A percentile compares a stretch with the other conserved stretches of the same genome.
These are phyloP conservation scores for Ophiodon elongatus DNA, from an alignment of 2,113 vertebrate species.

Conservation along the genomic window DNA sequence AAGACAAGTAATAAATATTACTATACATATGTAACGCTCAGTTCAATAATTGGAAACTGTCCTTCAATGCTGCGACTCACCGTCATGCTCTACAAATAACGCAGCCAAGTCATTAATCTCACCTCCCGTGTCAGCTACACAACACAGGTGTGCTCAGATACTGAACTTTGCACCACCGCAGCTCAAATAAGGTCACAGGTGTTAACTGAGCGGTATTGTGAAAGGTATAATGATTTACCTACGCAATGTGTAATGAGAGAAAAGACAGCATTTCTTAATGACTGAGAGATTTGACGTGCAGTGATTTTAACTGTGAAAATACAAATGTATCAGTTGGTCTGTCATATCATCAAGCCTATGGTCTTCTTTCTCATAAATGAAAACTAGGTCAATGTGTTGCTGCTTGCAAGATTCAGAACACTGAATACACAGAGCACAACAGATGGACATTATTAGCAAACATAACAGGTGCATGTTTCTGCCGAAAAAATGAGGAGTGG, in stretches of 20 bases:
- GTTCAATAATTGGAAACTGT: background rate
- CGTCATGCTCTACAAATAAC: slow-evolving; percentile 28
- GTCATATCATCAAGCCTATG: background rate
- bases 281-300: background rate
- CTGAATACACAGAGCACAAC: background rate
- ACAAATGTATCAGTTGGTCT: background rate
- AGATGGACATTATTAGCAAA: background rate
- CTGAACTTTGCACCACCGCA: slow-evolving; percentile 19
- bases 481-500: background rate
- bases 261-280: slow-evolving; percentile 4
- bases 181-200: slow-evolving; percentile 22
- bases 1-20: background rate
- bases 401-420: background rate
- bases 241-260: background rate
- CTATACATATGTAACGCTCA: background rate
- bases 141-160: slow-evolving; percentile 32
- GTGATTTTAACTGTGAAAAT: background rate
- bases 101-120: slow-evolving; percentile 20
- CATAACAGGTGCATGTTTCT: background rate
- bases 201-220: slow-evolving; percentile 29
- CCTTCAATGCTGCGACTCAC: background rate
- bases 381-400: background rate
- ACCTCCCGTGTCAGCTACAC: slow-evolving; percentile 7
- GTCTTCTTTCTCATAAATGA: background rate
- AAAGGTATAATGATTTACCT: slow-evolving; percentile 1